Conservation (phyloP, 92 coral and sea anemone species). For the Micromussa lordhowensis region DNA sequence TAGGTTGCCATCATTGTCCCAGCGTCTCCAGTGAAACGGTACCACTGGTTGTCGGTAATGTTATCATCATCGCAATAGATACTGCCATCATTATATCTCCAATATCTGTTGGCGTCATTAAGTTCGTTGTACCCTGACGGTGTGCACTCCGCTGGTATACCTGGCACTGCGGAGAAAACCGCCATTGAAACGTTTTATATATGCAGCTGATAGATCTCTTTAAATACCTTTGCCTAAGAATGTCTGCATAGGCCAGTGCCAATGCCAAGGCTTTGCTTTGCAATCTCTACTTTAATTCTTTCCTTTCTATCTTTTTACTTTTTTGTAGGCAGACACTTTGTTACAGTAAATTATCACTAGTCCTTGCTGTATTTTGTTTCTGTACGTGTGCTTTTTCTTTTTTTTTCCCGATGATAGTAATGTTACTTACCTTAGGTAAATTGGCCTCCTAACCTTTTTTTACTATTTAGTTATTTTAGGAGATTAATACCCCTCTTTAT, state of each 20-base stretch:
- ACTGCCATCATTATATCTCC: neutral
- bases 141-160: conserved; percentile 12
- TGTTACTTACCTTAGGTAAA: no score
- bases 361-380: no score
- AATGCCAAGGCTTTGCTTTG: no score
- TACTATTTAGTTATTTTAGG: no score
- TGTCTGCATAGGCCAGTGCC: neutral
- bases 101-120: conserved; percentile 9
- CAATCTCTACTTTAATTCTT: no score
- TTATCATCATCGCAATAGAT: neutral
- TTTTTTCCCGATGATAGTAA: no score
- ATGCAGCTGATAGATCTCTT: neutral
- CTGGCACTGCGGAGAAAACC: neutral
- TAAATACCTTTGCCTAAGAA: neutral
- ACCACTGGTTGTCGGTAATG: conserved; percentile 3
- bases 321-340: no score
- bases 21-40: conserved; percentile 41
- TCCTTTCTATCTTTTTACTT: no score
- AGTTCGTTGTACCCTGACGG: conserved; percentile 10
- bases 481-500: no score
- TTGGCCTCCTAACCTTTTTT: no score
- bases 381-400: no score
- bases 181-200: neutral
- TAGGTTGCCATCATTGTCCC: conserved; percentile 41
- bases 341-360: no score